A percentile compares a stretch with the other conserved stretches of the same genome.
Evolutionary conservation across 2,888 invertebrate species (phyloP).

Genomic region (Palloptera scutellata): DNA sequence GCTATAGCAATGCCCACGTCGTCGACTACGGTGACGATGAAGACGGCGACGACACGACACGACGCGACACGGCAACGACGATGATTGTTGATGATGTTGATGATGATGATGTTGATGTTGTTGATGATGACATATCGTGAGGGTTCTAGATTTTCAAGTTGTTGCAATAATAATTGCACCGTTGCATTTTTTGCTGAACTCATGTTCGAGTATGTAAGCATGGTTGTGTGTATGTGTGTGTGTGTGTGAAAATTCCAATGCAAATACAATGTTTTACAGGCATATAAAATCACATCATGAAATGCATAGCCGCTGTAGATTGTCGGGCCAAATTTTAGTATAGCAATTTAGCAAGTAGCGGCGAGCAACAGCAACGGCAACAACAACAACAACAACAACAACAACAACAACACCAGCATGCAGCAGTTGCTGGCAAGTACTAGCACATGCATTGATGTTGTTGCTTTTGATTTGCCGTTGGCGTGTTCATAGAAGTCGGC

Average conservation of each 20-base stretch:
- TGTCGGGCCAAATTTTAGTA: no score
- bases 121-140: slow-evolving; percentile 14
- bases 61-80: background rate
- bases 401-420: no score
- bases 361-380: no score
- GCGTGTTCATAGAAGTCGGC: no score
- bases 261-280: background rate
- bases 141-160: background rate
- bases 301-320: no score
- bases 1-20: no score
- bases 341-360: no score
- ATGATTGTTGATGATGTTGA: background rate
- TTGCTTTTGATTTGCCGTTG: no score
- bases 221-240: slow-evolving; percentile 2
- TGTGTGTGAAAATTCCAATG: slow-evolving; percentile 19
- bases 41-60: background rate
- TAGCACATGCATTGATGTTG: no score
- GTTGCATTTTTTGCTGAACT: background rate
- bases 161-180: slow-evolving; percentile 4
- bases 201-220: background rate
- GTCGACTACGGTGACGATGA: background rate
- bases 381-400: no score
- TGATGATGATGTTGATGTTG: slow-evolving; percentile 6
- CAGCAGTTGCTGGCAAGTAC: no score
- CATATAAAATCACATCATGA: no score